phyloP scores from a whole-genome alignment of 2,888 invertebrate genomes.

The Parasteatoda lunata region DNA sequence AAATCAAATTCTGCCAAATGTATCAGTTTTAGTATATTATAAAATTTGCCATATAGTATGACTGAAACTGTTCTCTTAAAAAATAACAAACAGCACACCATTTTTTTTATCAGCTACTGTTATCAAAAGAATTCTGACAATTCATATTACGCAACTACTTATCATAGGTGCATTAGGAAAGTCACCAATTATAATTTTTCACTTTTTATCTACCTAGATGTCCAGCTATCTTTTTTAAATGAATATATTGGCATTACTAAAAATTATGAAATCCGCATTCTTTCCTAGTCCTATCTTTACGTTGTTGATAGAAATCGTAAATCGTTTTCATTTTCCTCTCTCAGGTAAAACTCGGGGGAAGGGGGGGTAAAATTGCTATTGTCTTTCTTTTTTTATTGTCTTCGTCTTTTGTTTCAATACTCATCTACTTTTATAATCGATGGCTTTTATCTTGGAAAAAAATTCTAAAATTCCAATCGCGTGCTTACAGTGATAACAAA shows the following conservation, averaged over 20 bases:
- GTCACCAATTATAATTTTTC: not conserved
- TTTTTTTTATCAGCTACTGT: not conserved
- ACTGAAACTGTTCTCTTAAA: not conserved
- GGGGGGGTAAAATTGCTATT: not conserved
- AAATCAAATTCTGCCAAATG: too few relatives aligned
- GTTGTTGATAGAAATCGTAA: not conserved
- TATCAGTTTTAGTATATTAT: too few relatives aligned
- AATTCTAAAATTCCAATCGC: not conserved
- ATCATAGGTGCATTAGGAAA: not conserved
- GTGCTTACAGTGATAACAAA: not conserved
- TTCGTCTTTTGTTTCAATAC: not conserved
- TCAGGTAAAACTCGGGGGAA: not conserved
- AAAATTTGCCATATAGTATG: too few relatives aligned
- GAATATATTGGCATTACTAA: not conserved
- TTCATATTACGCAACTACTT: conserved; percentile 1
- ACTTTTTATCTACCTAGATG: not conserved
- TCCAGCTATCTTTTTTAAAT: conserved; percentile 1
- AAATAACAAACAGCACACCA: not conserved
- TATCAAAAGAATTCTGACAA: not conserved
- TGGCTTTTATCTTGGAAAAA: not conserved
- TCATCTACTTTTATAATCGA: not conserved
- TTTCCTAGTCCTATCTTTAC: not conserved
- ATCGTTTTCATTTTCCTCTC: not conserved
- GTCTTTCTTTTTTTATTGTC: not conserved
- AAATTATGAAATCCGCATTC: conserved; percentile 2